Percentiles rank a stretch among this genome's conserved stretches.
Evolutionary conservation across 2,888 invertebrate genomes (phyloP).

Genomic region (Escarpia spicata): DNA sequence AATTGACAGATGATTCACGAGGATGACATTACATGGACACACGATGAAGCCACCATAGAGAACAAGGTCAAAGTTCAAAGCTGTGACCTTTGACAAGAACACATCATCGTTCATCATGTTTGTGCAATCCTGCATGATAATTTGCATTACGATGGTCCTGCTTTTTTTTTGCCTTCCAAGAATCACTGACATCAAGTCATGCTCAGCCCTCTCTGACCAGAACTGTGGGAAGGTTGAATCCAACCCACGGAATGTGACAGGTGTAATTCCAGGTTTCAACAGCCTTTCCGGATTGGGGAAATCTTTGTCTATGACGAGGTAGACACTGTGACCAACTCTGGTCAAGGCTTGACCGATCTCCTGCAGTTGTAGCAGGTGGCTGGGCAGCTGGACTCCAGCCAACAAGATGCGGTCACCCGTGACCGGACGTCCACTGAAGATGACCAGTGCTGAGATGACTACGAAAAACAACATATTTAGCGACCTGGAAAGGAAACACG

Average conservation of each 20-base stretch:
- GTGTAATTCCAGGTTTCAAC: neutral
- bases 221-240: neutral
- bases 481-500: neutral
- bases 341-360: neutral
- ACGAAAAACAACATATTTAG: neutral
- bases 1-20: constrained; percentile 36
- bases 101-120: constrained; percentile 22
- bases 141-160: neutral
- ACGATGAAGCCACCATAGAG: constrained; percentile 30
- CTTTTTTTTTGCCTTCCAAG: neutral
- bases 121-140: constrained; percentile 22
- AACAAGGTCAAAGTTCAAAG: constrained; percentile 35
- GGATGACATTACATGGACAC: constrained; percentile 24
- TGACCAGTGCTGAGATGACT: neutral
- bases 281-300: neutral
- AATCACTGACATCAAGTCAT: neutral
- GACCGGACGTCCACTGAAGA: neutral
- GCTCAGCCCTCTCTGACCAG: neutral
- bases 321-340: neutral
- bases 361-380: neutral
- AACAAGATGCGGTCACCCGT: neutral
- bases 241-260: neutral
- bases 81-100: neutral
- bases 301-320: neutral
- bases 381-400: neutral